phyloP scores from a whole-genome alignment of 2,797 vertebrate genomes.

The Rhodeus uyekii region DNA sequence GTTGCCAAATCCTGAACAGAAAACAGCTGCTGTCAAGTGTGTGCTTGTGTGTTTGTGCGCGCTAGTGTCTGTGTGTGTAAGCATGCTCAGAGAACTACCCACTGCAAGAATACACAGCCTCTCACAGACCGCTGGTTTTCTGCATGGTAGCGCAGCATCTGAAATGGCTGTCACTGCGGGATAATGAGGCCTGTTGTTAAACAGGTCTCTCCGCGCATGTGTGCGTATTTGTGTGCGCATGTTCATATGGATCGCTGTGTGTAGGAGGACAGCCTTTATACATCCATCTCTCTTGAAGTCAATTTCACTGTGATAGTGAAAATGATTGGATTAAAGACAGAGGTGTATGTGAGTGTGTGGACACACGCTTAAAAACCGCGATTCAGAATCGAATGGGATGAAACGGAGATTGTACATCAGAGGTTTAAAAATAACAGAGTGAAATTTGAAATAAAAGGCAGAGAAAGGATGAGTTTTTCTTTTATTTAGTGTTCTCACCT shows the following conservation, averaged over 20 bases:
- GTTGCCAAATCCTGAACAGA: constrained; percentile 57
- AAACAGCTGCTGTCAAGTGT: constrained; percentile 64
- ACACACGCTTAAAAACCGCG: background rate
- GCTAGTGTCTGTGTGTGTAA: constrained; percentile 33
- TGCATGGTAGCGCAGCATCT: constrained; percentile 40
- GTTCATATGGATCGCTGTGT: background rate
- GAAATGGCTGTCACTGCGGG: constrained; percentile 52
- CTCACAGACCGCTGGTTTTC: constrained; percentile 54
- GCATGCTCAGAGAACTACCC: constrained; percentile 38
- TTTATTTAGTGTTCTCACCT: background rate
- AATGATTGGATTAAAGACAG: constrained; percentile 29
- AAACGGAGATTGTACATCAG: background rate
- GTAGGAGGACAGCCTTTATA: constrained; percentile 37
- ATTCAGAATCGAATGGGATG: constrained; percentile 16
- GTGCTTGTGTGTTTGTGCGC: constrained; percentile 37
- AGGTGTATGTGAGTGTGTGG: constrained; percentile 9
- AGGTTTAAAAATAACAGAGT: constrained; percentile 12
- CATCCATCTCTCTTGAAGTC: constrained; percentile 37
- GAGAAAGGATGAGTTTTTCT: background rate
- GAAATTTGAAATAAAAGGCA: background rate
- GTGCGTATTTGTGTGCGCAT: constrained; percentile 39
- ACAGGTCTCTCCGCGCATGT: constrained; percentile 40
- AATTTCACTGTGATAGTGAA: constrained; percentile 27
- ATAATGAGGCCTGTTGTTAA: constrained; percentile 55
- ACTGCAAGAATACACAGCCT: constrained; percentile 52